A percentile compares a stretch with the other conserved stretches of the same genome.
These are phyloP conservation scores for Picathartes gymnocephalus DNA, from an alignment of 2,113 vertebrate species.

Conservation along the genomic window DNA sequence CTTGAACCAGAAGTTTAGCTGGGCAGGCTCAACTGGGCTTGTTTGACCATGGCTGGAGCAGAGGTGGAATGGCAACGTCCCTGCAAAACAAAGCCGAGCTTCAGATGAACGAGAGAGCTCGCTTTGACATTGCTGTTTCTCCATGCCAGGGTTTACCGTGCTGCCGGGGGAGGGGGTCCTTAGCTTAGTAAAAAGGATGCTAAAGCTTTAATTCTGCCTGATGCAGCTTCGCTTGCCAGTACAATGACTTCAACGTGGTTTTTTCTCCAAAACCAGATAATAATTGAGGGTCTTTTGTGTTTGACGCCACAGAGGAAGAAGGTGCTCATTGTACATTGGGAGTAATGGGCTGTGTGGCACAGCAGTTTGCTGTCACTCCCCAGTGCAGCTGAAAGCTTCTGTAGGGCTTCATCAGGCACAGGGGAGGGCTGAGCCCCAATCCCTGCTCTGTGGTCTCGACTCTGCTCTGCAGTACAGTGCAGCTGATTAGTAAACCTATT, in stretches of 20 bases:
- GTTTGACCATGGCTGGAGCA: neutral
- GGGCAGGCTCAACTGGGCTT: neutral
- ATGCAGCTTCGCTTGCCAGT: neutral
- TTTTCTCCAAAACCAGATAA: neutral
- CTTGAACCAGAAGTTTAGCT: neutral
- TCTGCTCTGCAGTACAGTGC: neutral
- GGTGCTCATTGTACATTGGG: neutral
- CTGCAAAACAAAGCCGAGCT: neutral
- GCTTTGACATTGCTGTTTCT: neutral
- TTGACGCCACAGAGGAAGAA: neutral
- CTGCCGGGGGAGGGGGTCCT: neutral
- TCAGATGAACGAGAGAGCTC: neutral
- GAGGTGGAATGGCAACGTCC: neutral
- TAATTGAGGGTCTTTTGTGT: neutral
- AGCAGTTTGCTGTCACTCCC: neutral
- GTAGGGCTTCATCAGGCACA: neutral
- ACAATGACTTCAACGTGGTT: neutral
- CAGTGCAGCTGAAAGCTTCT: neutral
- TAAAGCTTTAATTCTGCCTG: neutral
- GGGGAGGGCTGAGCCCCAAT: fast-evolving
- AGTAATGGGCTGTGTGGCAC: neutral
- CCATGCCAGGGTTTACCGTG: neutral
- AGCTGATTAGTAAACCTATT: neutral
- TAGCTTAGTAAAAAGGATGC: neutral
- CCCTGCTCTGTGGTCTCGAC: neutral